Percentiles rank a stretch among this genome's conserved stretches.
These are phyloP conservation scores for Chloropsis cyanopogon DNA, from an alignment of 2,113 vertebrate genomes.

Conservation along the genomic window DNA sequence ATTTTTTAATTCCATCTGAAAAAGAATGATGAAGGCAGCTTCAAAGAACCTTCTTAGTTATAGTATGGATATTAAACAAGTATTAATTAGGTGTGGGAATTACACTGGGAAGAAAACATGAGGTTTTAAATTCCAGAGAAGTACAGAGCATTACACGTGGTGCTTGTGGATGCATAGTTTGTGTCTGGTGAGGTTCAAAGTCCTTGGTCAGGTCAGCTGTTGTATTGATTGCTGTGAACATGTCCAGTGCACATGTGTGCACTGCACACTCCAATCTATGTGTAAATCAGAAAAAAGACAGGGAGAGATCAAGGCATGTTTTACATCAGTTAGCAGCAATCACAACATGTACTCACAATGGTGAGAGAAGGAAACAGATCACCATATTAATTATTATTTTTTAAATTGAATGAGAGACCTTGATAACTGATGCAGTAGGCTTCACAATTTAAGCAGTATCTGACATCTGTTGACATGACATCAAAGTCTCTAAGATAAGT, in stretches of 20 bases:
- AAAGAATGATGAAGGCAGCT: background rate
- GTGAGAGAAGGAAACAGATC: background rate
- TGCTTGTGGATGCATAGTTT: background rate
- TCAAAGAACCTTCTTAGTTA: background rate
- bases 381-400: background rate
- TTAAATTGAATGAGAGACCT: background rate
- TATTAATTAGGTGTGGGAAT: background rate
- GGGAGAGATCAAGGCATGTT: background rate
- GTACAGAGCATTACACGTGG: background rate
- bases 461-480: background rate
- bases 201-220: fast-evolving
- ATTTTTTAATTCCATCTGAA: background rate
- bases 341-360: background rate
- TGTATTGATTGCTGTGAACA: background rate
- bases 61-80: background rate
- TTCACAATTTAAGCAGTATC: background rate
- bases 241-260: too few relatives aligned
- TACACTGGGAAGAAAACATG: background rate
- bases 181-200: background rate
- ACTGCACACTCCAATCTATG: background rate
- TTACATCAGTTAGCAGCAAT: background rate
- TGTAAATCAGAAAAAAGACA: background rate
- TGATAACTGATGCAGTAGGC: background rate
- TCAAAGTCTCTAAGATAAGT: background rate
- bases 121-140: background rate